Conservation (phyloP, 2,888 invertebrate species). For the Phytoseiulus persimilis region DNA sequence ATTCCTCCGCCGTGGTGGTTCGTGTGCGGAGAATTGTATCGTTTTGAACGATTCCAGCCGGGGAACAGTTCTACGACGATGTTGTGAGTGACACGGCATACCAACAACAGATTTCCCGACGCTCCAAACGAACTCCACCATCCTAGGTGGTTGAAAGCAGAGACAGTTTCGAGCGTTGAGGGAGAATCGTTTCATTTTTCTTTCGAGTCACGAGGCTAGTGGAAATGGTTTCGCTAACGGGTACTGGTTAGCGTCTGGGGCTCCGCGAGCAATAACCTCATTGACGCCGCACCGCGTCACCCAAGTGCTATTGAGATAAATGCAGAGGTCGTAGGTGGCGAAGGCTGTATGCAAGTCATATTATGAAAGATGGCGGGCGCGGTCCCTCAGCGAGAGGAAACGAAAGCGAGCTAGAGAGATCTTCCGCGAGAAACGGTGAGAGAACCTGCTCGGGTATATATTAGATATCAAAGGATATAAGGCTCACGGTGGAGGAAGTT, state of each 20-base stretch:
- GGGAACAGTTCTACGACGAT: neutral
- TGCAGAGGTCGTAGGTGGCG: neutral
- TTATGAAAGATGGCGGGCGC: neutral
- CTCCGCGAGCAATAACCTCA: neutral
- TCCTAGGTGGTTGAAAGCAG: too few relatives aligned
- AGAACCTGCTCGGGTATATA: neutral
- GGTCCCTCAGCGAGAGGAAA: neutral
- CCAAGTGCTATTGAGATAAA: neutral
- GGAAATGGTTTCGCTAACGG: neutral
- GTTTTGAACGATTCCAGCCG: neutral
- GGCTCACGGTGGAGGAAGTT: constrained; percentile 8
- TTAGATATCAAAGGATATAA: constrained; percentile 36
- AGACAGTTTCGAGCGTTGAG: too few relatives aligned
- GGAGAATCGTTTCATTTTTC: too few relatives aligned
- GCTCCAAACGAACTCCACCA: too few relatives aligned
- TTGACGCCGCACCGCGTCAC: neutral
- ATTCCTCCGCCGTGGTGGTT: neutral
- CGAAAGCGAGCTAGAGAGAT: neutral
- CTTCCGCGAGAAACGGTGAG: neutral
- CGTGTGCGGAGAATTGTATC: neutral
- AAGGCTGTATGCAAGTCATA: neutral
- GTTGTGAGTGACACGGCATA: too few relatives aligned
- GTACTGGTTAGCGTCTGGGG: neutral
- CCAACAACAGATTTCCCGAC: too few relatives aligned
- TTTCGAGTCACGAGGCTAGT: too few relatives aligned